Percentiles rank a stretch among this genome's conserved stretches.
Evolutionary conservation across 2,888 invertebrate genomes (phyloP).

Genomic region (Calameuta idolon): DNA sequence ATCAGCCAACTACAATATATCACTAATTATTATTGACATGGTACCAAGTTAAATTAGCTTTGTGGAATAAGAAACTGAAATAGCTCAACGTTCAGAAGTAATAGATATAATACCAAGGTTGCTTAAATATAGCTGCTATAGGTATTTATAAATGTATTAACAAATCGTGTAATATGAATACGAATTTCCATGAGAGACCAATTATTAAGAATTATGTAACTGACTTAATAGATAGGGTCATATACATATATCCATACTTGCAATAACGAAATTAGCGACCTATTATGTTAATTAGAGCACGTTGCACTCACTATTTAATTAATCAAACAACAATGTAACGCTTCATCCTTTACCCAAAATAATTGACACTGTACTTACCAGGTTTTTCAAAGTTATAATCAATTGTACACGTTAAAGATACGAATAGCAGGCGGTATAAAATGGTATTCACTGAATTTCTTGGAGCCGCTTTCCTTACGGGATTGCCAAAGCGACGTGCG

Average conservation of each 20-base stretch:
- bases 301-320: not conserved
- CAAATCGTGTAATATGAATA: not conserved
- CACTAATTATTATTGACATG: not conserved
- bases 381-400: not conserved
- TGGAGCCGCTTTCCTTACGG: not conserved
- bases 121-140: not conserved
- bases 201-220: constrained; percentile 1
- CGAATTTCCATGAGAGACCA: not conserved
- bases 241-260: not conserved
- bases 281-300: not conserved
- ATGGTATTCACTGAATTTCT: not conserved
- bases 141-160: not conserved
- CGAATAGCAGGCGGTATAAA: not conserved
- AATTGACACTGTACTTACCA: not conserved
- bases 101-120: not conserved
- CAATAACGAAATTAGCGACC: not conserved
- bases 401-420: not conserved
- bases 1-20: not conserved
- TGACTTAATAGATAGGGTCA: not conserved
- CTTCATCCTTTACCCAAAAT: not conserved
- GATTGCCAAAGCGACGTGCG: not conserved
- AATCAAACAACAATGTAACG: not conserved
- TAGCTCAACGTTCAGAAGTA: not conserved
- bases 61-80: not conserved
- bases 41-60: not conserved